These are phyloP conservation scores for Drosophila varians DNA, from an alignment of 1,140 invertebrate genomes.

Conservation along the genomic window DNA sequence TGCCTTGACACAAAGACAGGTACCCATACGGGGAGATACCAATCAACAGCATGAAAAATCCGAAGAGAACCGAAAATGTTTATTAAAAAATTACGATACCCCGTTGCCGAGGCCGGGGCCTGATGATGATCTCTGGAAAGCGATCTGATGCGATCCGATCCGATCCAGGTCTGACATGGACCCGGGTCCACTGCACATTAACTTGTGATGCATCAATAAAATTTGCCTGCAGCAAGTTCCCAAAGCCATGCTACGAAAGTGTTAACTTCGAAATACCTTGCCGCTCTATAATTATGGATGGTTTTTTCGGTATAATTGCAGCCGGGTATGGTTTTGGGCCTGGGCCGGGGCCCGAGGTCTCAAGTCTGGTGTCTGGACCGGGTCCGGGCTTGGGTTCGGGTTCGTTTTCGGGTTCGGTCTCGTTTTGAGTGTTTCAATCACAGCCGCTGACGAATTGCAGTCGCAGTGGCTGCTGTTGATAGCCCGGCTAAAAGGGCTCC, in stretches of 20 bases:
- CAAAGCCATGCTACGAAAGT: conserved; percentile 83
- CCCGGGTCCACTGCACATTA: conserved; percentile 71
- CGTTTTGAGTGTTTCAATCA: conserved; percentile 72
- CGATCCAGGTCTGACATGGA: conserved; percentile 11
- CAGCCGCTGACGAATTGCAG: conserved; percentile 73
- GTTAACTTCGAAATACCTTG: conserved; percentile 83
- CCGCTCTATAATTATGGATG: conserved; percentile 83
- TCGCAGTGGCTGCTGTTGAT: conserved; percentile 61
- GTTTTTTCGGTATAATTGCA: conserved; percentile 78
- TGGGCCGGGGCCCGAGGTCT: not conserved
- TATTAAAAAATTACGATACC: conserved; percentile 78
- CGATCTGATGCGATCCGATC: conserved; percentile 34
- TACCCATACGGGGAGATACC: conserved; percentile 50
- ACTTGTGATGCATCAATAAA: conserved; percentile 83
- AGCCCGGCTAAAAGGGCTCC: conserved; percentile 24
- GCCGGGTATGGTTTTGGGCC: conserved; percentile 25
- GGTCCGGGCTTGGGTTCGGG: not conserved
- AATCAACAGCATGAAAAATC: conserved; percentile 74
- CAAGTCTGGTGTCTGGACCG: not conserved
- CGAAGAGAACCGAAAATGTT: conserved; percentile 63
- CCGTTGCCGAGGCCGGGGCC: conserved; percentile 15
- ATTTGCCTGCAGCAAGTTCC: conserved; percentile 79
- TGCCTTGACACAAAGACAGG: conserved; percentile 67
- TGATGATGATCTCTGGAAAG: conserved; percentile 61
- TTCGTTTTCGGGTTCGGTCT: conserved; percentile 15